These are phyloP conservation scores for Donacobius atricapilla DNA, from an alignment of 2,113 vertebrate genomes.

Conservation along the genomic window DNA sequence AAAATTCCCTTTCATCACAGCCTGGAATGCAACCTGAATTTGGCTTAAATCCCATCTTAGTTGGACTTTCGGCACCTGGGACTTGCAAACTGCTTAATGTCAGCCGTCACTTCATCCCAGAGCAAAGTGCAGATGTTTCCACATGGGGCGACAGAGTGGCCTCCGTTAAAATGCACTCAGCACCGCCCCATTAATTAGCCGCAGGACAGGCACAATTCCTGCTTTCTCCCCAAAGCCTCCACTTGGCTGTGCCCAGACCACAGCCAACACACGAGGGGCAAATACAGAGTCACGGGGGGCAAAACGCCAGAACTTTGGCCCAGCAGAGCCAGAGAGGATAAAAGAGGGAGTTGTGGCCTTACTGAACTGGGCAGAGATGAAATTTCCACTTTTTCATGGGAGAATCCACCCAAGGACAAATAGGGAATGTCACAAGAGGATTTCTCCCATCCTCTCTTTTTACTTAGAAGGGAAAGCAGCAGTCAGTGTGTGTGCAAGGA, in stretches of 20 bases:
- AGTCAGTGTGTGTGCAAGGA: background rate
- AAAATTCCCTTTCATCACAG: conserved; percentile 48
- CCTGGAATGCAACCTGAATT: conserved; percentile 53
- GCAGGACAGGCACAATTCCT: background rate
- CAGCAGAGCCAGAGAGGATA: background rate
- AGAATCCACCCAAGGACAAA: background rate
- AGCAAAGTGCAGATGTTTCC: conserved; percentile 29
- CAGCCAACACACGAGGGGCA: background rate
- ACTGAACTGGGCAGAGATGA: background rate
- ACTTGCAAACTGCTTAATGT: conserved; percentile 42
- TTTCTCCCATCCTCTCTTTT: background rate
- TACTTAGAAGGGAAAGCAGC: background rate
- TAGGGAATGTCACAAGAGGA: background rate
- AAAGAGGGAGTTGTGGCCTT: background rate
- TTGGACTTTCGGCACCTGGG: conserved; percentile 54
- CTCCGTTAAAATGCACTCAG: background rate
- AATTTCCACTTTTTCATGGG: background rate
- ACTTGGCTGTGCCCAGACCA: background rate
- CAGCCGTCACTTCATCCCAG: conserved; percentile 35
- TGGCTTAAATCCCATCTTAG: conserved; percentile 39
- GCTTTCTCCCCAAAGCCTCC: background rate
- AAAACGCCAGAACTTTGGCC: background rate
- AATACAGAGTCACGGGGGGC: accelerated
- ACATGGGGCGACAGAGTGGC: background rate
- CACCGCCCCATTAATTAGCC: background rate